Evolutionary conservation across 64 coral and sea anemone genomes (phyloP).

Genomic region (Porites australiensis): DNA sequence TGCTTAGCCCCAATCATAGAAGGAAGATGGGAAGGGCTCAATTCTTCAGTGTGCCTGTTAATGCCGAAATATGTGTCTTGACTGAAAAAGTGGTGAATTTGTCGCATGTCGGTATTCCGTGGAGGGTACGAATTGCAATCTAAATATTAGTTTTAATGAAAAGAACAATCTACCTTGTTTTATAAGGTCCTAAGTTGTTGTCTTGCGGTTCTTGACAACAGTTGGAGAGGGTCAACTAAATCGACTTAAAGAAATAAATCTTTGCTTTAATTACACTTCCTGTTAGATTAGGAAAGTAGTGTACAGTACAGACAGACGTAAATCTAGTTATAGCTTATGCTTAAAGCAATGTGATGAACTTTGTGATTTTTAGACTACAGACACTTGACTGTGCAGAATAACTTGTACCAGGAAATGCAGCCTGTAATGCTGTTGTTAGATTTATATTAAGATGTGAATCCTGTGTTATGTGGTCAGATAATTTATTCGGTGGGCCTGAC

Average conservation of each 20-base stretch:
- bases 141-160: too few relatives aligned
- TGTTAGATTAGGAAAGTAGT: constrained; percentile 11
- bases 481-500: constrained; percentile 46
- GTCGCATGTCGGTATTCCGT: too few relatives aligned
- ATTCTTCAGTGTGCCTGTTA: too few relatives aligned
- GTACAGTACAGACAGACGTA: neutral
- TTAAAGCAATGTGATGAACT: constrained; percentile 15
- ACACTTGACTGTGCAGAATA: constrained; percentile 4
- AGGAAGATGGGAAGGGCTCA: too few relatives aligned
- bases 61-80: too few relatives aligned
- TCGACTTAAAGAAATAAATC: neutral
- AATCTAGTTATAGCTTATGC: constrained; percentile 11
- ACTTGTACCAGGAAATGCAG: neutral
- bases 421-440: constrained; percentile 18
- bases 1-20: too few relatives aligned
- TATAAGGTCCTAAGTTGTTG: neutral
- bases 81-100: too few relatives aligned
- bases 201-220: too few relatives aligned
- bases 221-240: too few relatives aligned
- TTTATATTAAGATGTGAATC: constrained; percentile 10
- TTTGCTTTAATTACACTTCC: neutral
- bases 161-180: too few relatives aligned
- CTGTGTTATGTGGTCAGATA: constrained; percentile 42
- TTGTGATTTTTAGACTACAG: constrained; percentile 14
- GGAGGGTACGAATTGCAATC: too few relatives aligned